A percentile compares a stretch with the other conserved stretches of the same genome.
phyloP scores from a whole-genome alignment of 2,888 invertebrate genomes.

The Melieria crassipennis region DNA sequence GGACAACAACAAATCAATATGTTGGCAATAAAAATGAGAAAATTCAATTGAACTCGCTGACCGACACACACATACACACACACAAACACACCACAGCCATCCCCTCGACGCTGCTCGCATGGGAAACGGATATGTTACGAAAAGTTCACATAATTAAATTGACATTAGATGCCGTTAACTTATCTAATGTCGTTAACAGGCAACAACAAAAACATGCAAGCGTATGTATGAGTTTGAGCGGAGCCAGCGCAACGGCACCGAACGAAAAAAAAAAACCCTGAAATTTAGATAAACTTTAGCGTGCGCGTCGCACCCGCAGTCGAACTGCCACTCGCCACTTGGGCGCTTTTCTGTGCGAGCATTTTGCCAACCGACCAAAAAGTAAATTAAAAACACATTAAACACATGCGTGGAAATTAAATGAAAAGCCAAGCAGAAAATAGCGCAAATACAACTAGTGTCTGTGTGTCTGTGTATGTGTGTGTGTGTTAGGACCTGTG shows the following conservation, averaged over 20 bases:
- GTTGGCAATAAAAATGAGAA: not conserved
- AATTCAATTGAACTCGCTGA: slow-evolving; percentile 2
- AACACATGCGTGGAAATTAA: slow-evolving; percentile 48
- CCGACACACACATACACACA: not conserved
- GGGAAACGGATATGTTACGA: slow-evolving; percentile 24
- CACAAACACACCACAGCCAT: not conserved
- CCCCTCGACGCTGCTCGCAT: slow-evolving; percentile 8
- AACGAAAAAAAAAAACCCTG: slow-evolving; percentile 11
- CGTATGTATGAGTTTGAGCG: not conserved
- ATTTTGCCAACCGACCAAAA: slow-evolving; percentile 32
- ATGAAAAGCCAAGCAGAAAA: slow-evolving; percentile 38
- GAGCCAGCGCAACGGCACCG: not conserved
- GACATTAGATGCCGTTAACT: slow-evolving; percentile 52
- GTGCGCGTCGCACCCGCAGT: slow-evolving; percentile 5
- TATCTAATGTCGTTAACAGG: slow-evolving; percentile 48
- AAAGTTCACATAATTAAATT: slow-evolving; percentile 51
- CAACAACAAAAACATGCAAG: not conserved
- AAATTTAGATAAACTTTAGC: slow-evolving; percentile 35
- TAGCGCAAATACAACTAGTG: slow-evolving; percentile 25
- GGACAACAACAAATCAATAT: no score
- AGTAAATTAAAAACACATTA: slow-evolving; percentile 49
- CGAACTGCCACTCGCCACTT: not conserved
- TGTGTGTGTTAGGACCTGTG: not conserved
- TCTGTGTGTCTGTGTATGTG: no score
- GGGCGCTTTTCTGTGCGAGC: slow-evolving; percentile 7